These are phyloP conservation scores for Cantharis lateralis DNA, from an alignment of 2,888 invertebrate species.

Conservation along the genomic window DNA sequence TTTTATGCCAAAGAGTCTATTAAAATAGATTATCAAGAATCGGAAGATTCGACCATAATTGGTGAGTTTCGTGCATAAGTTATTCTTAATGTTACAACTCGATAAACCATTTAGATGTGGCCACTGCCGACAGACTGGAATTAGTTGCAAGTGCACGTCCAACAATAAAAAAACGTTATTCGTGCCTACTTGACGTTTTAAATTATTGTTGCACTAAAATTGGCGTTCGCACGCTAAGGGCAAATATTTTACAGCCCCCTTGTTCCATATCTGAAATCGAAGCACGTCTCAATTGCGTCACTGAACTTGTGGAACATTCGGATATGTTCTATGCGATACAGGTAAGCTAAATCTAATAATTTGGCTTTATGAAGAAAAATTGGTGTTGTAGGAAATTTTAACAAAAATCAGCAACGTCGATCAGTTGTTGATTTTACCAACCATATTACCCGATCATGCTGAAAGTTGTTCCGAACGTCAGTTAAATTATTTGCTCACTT, in stretches of 20 bases:
- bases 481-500: constrained; percentile 74
- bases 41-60: constrained; percentile 81
- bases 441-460: constrained; percentile 57
- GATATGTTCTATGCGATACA: constrained; percentile 61
- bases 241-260: constrained; percentile 80
- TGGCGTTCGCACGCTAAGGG: constrained; percentile 78
- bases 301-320: constrained; percentile 74
- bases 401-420: constrained; percentile 78
- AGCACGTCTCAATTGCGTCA: constrained; percentile 72
- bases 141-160: constrained; percentile 62
- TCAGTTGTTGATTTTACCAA: constrained; percentile 69
- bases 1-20: constrained; percentile 77
- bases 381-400: constrained; percentile 61
- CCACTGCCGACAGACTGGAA: constrained; percentile 80
- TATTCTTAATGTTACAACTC: constrained; percentile 20
- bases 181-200: constrained; percentile 68
- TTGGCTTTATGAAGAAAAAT: constrained; percentile 5
- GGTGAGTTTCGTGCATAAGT: constrained; percentile 59
- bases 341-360: constrained; percentile 4
- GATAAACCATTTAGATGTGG: constrained; percentile 71
- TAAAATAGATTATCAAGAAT: constrained; percentile 79
- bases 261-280: constrained; percentile 69
- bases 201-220: constrained; percentile 73
- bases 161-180: constrained; percentile 55
- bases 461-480: constrained; percentile 70